Evolutionary conservation across 2,113 vertebrate genomes (phyloP), one percentile per base, ranked within the genome.

Genomic region (Felis chaus): DNA sequence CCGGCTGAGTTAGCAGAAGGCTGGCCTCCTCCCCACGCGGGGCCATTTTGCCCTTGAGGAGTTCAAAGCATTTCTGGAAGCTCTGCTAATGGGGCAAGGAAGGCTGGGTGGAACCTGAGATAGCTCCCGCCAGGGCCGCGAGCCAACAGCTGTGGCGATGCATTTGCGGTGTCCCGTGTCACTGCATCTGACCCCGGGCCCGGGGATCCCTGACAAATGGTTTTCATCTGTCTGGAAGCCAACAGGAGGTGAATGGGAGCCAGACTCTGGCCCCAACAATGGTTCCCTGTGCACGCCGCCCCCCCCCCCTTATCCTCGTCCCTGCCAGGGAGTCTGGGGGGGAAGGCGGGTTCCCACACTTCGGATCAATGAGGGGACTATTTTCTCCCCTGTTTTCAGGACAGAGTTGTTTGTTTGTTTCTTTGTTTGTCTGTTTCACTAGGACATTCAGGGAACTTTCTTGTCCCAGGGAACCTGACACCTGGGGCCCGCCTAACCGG

Each of bases 21-120:
- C 86, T 69, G 80, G 39, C 31, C 69, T 88, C 86, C 53, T 23
- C 19, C 39, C 19, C 68, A 82, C 19, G 0, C 4, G 2, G 55
- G 74, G 53, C 68, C 68, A 79, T 65, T 63, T 61, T 10, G 74
- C 93, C 80, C 90, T 68, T 55, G 90, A 90, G 84, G 71, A 91
- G 92, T 84, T 97, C 97, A 97, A 96, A 96, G 97, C 87, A 93
- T 97, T 97, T 87, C 96, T 98, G 1, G 45, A 82, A 97, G 89
- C 79, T 97, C 87, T 91, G 68, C 89, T n/a, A 25, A 76, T 29
- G 31, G 79, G 78, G 15, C 94, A 83, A 63, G 81, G 61, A 92
- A 74, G 27, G 63, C 48, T n/a, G 57, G 5, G 41, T 31, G 50
- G 87, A 85, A n/a, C 79, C 83, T 81, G 81, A 97, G 96, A 96